Percentiles rank a stretch among this genome's conserved stretches.
These are phyloP conservation scores for Sinosuthora webbiana DNA, from an alignment of 2,113 vertebrate genomes.

Conservation along the genomic window DNA sequence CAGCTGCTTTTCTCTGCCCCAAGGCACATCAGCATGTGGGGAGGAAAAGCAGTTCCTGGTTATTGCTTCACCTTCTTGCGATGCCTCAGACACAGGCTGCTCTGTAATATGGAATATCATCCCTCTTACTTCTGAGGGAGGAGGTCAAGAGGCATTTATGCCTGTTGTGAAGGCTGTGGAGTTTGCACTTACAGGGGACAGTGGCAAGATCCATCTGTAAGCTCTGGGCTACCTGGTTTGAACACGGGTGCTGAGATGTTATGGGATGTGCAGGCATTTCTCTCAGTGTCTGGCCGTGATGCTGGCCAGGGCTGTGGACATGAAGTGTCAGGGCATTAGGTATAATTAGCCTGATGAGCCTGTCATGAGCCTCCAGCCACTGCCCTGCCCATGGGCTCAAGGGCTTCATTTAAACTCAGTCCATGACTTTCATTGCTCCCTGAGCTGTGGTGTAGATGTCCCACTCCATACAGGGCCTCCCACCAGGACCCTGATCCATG, in stretches of 20 bases:
- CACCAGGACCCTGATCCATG: neutral
- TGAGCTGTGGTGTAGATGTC: neutral
- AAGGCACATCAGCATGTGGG: neutral
- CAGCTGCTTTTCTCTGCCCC: conserved; percentile 35
- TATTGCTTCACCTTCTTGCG: neutral
- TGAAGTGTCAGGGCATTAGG: neutral
- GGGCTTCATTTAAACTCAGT: neutral
- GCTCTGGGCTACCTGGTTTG: neutral
- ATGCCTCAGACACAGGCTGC: neutral
- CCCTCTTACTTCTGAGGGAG: neutral
- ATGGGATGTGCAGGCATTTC: accelerated
- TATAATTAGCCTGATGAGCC: neutral
- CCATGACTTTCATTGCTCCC: neutral
- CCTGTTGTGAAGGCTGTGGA: neutral
- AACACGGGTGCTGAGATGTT: neutral
- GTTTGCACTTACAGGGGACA: neutral
- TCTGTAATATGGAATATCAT: neutral
- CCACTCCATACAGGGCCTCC: neutral
- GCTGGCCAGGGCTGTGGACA: neutral
- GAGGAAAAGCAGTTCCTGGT: neutral
- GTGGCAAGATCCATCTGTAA: neutral
- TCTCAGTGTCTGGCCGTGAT: neutral
- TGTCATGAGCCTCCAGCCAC: neutral
- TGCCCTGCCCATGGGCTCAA: neutral
- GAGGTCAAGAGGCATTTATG: neutral